These are phyloP conservation scores for Lucilia cuprina DNA, from an alignment of 1,140 invertebrate species.

Conservation along the genomic window DNA sequence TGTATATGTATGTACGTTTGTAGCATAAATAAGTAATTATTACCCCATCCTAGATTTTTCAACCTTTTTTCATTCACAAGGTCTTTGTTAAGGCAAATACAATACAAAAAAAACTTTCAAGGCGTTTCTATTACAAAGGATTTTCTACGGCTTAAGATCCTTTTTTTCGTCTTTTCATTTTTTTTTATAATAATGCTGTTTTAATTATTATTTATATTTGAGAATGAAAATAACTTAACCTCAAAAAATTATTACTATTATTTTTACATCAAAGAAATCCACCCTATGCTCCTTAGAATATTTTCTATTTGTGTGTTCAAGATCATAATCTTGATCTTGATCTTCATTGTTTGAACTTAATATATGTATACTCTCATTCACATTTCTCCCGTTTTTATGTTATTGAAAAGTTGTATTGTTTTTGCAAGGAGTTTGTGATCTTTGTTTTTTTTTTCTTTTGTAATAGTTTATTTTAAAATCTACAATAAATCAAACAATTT, in stretches of 20 bases:
- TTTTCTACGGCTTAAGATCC: not conserved
- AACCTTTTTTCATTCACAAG: not conserved
- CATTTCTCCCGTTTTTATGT: not conserved
- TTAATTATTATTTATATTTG: conserved; percentile 3
- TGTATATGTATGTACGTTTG: not conserved
- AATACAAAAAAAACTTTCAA: not conserved
- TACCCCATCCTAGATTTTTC: not conserved
- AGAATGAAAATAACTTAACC: not conserved
- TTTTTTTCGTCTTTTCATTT: not conserved
- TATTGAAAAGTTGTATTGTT: not conserved
- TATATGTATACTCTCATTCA: not conserved
- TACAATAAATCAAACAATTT: not conserved
- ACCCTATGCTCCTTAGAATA: not conserved
- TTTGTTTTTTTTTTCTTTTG: too few species aligned
- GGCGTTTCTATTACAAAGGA: conserved; percentile 4
- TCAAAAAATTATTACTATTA: not conserved
- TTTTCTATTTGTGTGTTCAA: not conserved
- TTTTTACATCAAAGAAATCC: not conserved
- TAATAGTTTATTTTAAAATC: not conserved
- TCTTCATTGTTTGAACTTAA: not conserved
- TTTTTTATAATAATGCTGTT: not conserved
- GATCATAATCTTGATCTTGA: conserved; percentile 15
- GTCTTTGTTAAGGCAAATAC: not conserved
- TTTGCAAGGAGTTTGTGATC: not conserved
- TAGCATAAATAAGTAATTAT: not conserved